Percentiles rank a stretch among this genome's conserved stretches.
phyloP scores from a whole-genome alignment of 2,113 vertebrate genomes.

The Brevimyrus niger region DNA sequence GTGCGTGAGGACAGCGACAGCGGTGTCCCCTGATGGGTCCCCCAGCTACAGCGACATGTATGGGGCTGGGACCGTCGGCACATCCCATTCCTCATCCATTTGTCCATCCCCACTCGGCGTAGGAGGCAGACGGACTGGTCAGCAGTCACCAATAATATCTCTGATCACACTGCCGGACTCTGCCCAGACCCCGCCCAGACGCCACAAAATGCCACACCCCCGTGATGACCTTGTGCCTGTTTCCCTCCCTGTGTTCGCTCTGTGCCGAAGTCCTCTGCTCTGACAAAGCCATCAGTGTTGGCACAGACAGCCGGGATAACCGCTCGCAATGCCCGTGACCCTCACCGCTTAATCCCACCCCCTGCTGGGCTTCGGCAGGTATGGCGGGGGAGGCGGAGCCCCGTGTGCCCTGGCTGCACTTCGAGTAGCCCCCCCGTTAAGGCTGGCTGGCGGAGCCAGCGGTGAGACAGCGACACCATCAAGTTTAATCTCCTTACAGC shows the following conservation, averaged over 20 bases:
- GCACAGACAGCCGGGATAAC: neutral
- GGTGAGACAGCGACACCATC: neutral
- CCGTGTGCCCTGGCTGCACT: neutral
- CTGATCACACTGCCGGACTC: neutral
- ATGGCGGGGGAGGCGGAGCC: neutral
- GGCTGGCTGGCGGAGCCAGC: neutral
- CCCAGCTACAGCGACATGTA: neutral
- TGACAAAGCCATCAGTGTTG: neutral
- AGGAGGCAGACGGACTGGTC: neutral
- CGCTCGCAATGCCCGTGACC: neutral
- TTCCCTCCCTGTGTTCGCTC: neutral
- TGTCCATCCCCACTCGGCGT: neutral
- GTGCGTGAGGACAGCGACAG: neutral
- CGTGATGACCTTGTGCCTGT: neutral
- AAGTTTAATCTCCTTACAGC: neutral
- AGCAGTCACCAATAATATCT: neutral
- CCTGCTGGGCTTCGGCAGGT: neutral
- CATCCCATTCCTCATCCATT: neutral
- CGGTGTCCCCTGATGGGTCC: neutral
- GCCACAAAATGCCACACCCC: neutral
- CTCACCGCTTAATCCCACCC: neutral
- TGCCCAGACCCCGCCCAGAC: neutral
- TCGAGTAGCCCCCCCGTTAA: neutral
- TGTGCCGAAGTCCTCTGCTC: neutral
- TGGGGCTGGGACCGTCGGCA: neutral